These are phyloP conservation scores for Squalus acanthias DNA, from an alignment of 2,797 vertebrate species.

Conservation along the genomic window DNA sequence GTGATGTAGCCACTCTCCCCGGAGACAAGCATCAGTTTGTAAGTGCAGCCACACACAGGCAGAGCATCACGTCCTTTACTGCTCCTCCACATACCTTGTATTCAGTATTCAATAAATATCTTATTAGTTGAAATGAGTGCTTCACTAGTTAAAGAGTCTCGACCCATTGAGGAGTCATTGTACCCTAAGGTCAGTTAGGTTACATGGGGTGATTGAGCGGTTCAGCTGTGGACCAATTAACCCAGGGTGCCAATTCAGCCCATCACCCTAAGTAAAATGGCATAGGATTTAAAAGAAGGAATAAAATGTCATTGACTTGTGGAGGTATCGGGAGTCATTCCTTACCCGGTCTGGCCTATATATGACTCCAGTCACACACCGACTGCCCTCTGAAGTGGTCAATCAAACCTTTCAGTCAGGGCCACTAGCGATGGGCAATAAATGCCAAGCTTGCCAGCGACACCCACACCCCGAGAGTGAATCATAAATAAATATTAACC, in stretches of 20 bases:
- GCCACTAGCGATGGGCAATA: too few species aligned
- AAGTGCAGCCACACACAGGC: background rate
- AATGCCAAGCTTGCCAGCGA: too few species aligned
- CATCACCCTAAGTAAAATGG: background rate
- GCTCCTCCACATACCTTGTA: background rate
- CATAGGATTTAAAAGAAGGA: background rate
- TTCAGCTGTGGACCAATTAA: background rate
- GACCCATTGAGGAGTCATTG: background rate
- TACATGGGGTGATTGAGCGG: background rate
- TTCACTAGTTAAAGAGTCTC: background rate
- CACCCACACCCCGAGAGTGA: too few species aligned
- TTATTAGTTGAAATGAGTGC: background rate
- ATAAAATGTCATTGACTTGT: background rate
- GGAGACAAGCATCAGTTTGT: conserved; percentile 44
- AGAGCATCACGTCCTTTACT: background rate
- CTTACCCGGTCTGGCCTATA: too few species aligned
- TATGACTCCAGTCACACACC: too few species aligned
- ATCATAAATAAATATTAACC: too few species aligned
- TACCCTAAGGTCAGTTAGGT: background rate
- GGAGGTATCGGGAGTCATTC: background rate
- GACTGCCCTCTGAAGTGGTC: too few species aligned
- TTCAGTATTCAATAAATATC: too few species aligned
- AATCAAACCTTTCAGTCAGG: too few species aligned
- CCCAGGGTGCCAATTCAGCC: background rate
- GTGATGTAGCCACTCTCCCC: conserved; percentile 36